Base-by-base conservation (phyloP, 2,797 vertebrate species). In the Fistularia commersonii region DNA sequence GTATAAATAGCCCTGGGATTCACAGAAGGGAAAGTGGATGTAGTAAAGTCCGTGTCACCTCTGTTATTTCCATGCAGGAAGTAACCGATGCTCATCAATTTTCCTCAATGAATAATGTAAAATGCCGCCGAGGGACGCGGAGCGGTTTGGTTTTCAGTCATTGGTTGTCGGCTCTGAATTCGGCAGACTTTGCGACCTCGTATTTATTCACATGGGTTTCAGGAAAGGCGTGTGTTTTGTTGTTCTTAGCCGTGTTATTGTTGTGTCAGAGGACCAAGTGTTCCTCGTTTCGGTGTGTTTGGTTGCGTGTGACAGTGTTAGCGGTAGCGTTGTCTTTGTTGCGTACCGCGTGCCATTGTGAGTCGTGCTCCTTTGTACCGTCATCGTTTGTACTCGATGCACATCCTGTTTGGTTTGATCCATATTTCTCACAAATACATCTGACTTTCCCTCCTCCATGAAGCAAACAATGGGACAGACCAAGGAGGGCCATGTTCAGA, bases 381-480 rank as follows among this genome's bases (percentile, higher is more conserved):
- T 70, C 35, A 57, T 57, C 1, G n/a, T 66, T 47, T 64, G 48
- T 54, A 12, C 54, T 40, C 53, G 53, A 61, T 58, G 38, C 41
- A 48, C 65, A 45, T 81, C 64, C 49, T 75, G 57, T 77, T 64
- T 53, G 46, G 47, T 48, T 54, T 43, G 51, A 37, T 71, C 54
- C 55, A 1, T 50, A 70, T 68, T 68, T 79, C 63, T 85, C 58
- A 75, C 61, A 42, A 36, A 71, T 39, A 39, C 55, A n/a, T 81
- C 58, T 84, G 72, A 82, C 82, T 79, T 77, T 86, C 58, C 79
- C 66, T 76, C 66, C 70, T 56, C n/a, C 66, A 58, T 61, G 47
- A 86, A 87, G 82, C 85, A 59, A 72, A 82, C 79, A 79, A 77
- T 80, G 77, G 82, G 72, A 67, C 68, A 61, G 64, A 64, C 64